Conservation (phyloP, 1,140 invertebrate species). For the Melipona quadrifasciata region DNA sequence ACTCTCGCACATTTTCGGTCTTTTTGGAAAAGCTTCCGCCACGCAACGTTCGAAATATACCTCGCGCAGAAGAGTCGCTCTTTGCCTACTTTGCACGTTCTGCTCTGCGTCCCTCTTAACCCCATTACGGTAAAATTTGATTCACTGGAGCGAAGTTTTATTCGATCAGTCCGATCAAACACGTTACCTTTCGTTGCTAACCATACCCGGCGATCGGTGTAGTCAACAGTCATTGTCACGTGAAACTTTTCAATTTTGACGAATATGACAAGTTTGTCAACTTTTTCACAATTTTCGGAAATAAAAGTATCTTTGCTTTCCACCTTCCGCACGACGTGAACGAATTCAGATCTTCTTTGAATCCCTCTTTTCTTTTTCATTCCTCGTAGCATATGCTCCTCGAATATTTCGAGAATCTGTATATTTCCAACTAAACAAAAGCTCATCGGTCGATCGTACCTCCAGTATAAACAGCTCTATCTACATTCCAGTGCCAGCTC, state of each 20-base stretch:
- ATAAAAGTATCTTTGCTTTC: too few species aligned
- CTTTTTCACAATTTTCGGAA: too few species aligned
- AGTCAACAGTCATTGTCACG: too few species aligned
- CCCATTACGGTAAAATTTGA: not conserved
- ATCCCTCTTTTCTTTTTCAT: not conserved
- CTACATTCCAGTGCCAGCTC: not conserved
- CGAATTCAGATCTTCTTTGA: not conserved
- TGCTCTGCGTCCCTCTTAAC: not conserved
- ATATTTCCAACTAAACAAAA: not conserved
- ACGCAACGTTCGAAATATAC: conserved; percentile 62
- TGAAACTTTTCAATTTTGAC: not conserved
- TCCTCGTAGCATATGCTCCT: not conserved
- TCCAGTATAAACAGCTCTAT: not conserved
- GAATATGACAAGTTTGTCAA: not conserved
- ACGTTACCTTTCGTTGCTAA: too few species aligned
- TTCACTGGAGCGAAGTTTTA: too few species aligned
- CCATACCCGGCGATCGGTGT: too few species aligned
- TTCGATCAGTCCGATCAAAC: too few species aligned
- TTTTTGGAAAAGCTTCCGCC: conserved; percentile 76
- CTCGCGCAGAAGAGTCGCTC: not conserved
- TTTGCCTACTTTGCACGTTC: conserved; percentile 15
- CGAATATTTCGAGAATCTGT: not conserved
- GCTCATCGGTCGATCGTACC: not conserved
- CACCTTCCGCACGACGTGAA: too few species aligned
- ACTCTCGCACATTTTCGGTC: conserved; percentile 72